phyloP scores from a whole-genome alignment of 2,113 vertebrate genomes.

The Hirundichthys speculiger region DNA sequence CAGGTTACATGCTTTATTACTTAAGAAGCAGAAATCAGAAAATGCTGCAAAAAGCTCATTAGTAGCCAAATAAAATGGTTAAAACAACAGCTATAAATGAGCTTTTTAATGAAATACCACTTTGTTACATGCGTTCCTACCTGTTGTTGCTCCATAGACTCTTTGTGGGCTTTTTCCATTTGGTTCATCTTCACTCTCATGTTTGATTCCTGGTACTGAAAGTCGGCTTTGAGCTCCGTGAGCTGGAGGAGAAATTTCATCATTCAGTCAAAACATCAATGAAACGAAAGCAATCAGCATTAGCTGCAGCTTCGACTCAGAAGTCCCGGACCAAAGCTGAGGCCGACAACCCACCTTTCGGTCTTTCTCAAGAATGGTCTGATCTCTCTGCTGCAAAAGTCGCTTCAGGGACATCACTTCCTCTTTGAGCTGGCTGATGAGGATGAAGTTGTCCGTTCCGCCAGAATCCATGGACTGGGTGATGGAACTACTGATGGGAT shows the following conservation, averaged over 20 bases:
- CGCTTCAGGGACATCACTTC: conserved; percentile 98
- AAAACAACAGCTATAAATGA: not conserved
- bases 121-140: conserved; percentile 63
- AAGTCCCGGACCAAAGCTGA: not conserved
- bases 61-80: not conserved
- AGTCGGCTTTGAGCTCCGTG: conserved; percentile 97
- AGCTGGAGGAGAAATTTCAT: conserved; percentile 79
- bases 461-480: conserved; percentile 98
- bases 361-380: conserved; percentile 97
- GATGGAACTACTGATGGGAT: conserved; percentile 90
- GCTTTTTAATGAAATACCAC: not conserved
- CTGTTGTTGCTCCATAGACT: conserved; percentile 95
- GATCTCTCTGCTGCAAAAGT: conserved; percentile 96
- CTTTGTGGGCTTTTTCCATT: conserved; percentile 98
- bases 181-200: conserved; percentile 99
- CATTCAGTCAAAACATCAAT: not conserved
- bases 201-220: conserved; percentile 98
- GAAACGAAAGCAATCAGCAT: not conserved
- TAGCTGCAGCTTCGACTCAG: not conserved
- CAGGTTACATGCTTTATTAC: too few relatives aligned
- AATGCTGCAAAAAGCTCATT: too few relatives aligned
- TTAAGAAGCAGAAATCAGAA: too few relatives aligned
- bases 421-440: conserved; percentile 99
- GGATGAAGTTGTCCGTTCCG: conserved; percentile 98
- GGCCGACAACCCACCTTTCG: conserved; percentile 85